Percentiles rank a stretch among this genome's conserved stretches.
Conservation (phyloP, 2,888 invertebrate genomes). For the Mayetiola destructor region DNA sequence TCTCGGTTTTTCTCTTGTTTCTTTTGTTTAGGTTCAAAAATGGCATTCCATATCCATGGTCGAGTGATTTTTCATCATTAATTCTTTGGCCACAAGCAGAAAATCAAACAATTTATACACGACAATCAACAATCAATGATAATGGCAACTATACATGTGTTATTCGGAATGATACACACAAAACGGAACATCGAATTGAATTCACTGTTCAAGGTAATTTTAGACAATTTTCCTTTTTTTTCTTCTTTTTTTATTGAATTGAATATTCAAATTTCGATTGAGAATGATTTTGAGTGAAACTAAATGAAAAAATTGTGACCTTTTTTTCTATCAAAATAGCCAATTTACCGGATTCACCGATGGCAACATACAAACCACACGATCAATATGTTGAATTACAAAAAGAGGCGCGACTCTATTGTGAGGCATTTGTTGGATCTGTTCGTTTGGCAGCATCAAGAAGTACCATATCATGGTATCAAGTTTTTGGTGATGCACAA, state of each 20-base stretch:
- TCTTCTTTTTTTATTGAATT: background rate
- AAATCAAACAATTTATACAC: conserved; percentile 64
- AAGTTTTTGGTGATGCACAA: conserved; percentile 41
- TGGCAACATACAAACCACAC: conserved; percentile 51
- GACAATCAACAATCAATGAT: conserved; percentile 46
- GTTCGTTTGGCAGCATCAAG: conserved; percentile 51
- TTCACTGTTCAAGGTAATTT: conserved; percentile 53
- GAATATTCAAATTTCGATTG: background rate
- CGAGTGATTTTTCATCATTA: conserved; percentile 51
- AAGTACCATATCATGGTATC: conserved; percentile 56
- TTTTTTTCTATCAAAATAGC: too few relatives aligned
- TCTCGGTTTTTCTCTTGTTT: background rate
- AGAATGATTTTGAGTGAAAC: too few relatives aligned
- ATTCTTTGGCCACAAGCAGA: conserved; percentile 63
- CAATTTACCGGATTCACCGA: conserved; percentile 45
- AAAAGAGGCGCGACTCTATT: conserved; percentile 50
- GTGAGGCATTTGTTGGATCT: conserved; percentile 65
- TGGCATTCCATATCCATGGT: conserved; percentile 60
- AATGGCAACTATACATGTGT: conserved; percentile 61
- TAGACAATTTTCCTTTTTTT: background rate
- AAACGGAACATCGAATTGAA: conserved; percentile 46
- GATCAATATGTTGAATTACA: conserved; percentile 50
- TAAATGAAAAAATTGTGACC: too few relatives aligned
- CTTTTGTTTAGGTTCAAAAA: conserved; percentile 53
- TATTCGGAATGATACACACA: conserved; percentile 53